Evolutionary conservation across 2,797 vertebrate species (phyloP).

Genomic region (Pseudomugil gertrudae): DNA sequence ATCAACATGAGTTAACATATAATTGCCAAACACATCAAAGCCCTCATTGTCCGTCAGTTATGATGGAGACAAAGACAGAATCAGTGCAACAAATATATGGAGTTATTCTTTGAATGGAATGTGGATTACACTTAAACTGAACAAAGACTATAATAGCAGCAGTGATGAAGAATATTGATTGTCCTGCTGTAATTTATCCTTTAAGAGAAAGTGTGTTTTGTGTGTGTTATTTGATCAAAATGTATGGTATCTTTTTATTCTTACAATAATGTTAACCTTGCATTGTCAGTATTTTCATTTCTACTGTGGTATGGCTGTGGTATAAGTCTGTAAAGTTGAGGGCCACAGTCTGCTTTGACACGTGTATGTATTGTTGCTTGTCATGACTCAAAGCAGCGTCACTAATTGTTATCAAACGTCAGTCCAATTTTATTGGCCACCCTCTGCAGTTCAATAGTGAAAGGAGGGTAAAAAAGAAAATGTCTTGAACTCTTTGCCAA

Average conservation of each 20-base stretch:
- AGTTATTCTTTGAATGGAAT: not conserved
- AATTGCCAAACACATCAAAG: constrained; percentile 21
- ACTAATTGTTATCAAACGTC: constrained; percentile 83
- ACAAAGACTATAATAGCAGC: no score
- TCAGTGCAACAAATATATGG: not conserved
- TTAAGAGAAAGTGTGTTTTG: not conserved
- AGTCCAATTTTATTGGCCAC: constrained; percentile 61
- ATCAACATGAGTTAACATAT: constrained; percentile 16
- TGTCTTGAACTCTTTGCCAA: constrained; percentile 56
- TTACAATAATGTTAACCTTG: constrained; percentile 16
- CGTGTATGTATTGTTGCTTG: constrained; percentile 59
- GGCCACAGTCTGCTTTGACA: constrained; percentile 51
- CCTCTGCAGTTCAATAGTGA: constrained; percentile 47
- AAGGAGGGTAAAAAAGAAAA: constrained; percentile 29
- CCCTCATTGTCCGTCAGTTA: constrained; percentile 1
- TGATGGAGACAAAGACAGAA: constrained; percentile 4
- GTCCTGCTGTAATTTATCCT: not conserved
- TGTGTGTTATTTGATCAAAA: constrained; percentile 27
- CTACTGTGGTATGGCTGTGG: constrained; percentile 53
- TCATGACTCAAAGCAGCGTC: constrained; percentile 65
- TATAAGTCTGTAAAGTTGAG: constrained; percentile 57
- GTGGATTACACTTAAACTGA: constrained; percentile 12
- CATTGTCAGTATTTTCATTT: constrained; percentile 38
- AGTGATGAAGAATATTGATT: not conserved
- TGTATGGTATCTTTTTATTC: constrained; percentile 15